phyloP scores from a whole-genome alignment of 2,888 invertebrate genomes.

The Bembecia ichneumoniformis region DNA sequence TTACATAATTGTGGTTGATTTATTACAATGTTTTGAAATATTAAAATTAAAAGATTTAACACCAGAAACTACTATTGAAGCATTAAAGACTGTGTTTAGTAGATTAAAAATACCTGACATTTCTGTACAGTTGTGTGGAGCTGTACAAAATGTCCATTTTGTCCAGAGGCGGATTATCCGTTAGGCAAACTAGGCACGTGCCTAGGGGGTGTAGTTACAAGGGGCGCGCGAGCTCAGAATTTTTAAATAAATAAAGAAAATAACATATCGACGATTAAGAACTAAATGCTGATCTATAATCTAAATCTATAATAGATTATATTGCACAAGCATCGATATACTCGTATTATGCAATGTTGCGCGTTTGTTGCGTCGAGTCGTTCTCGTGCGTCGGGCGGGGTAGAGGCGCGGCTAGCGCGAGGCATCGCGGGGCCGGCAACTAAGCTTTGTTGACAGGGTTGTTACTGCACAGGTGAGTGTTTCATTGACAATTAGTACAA shows the following conservation, averaged over 20 bases:
- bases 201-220: conserved; percentile 1
- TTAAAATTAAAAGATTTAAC: too few species aligned
- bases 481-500: too few species aligned
- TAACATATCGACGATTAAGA: not conserved
- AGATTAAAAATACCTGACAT: too few species aligned
- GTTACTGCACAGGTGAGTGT: not conserved
- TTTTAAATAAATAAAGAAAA: not conserved
- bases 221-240: conserved; percentile 1
- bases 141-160: not conserved
- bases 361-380: not conserved
- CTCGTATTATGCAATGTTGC: not conserved
- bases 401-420: not conserved
- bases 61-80: too few species aligned
- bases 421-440: conserved; percentile 1
- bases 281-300: too few species aligned
- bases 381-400: not conserved
- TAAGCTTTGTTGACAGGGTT: too few species aligned
- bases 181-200: conserved; percentile 4
- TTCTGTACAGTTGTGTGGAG: too few species aligned
- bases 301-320: not conserved
- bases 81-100: too few species aligned
- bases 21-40: too few species aligned
- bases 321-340: not conserved
- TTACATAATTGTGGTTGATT: too few species aligned
- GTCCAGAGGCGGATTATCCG: conserved; percentile 1